phyloP scores from a whole-genome alignment of 1,140 invertebrate genomes.

The Trichogramma pretiosum region DNA sequence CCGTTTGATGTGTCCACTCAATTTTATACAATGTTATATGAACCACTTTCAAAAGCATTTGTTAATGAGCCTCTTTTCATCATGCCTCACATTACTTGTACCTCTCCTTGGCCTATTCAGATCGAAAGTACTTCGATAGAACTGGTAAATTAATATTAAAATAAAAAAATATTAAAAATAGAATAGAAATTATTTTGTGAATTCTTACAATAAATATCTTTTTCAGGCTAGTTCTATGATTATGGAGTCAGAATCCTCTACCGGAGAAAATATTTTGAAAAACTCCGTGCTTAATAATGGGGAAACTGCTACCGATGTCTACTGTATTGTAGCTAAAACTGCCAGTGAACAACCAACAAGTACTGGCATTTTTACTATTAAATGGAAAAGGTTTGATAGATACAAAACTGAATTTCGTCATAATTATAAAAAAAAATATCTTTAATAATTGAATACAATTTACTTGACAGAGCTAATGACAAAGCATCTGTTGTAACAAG shows the following conservation, averaged over 20 bases:
- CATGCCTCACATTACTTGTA: constrained; percentile 59
- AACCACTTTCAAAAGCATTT: constrained; percentile 57
- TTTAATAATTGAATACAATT: constrained; percentile 21
- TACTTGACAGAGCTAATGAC: constrained; percentile 29
- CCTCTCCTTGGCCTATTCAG: constrained; percentile 60
- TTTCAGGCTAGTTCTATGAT: constrained; percentile 35
- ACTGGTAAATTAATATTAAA: constrained; percentile 44
- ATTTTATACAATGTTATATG: constrained; percentile 57
- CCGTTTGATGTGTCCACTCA: constrained; percentile 62
- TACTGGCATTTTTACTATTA: constrained; percentile 64
- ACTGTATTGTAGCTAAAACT: constrained; percentile 42
- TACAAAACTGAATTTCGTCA: neutral
- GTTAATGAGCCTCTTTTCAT: constrained; percentile 58
- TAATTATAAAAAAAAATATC: neutral
- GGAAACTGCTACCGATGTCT: constrained; percentile 47
- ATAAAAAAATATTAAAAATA: neutral
- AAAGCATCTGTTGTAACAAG: constrained; percentile 35
- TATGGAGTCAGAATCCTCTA: constrained; percentile 23
- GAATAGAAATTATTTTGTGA: constrained; percentile 1
- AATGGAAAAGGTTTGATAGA: constrained; percentile 64
- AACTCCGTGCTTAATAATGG: constrained; percentile 35
- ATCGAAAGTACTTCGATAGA: constrained; percentile 58
- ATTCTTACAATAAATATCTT: constrained; percentile 5
- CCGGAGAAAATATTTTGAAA: constrained; percentile 29
- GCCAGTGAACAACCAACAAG: constrained; percentile 48